phyloP scores from a whole-genome alignment of 2,797 vertebrate species.

The Darevskia nairensis region DNA sequence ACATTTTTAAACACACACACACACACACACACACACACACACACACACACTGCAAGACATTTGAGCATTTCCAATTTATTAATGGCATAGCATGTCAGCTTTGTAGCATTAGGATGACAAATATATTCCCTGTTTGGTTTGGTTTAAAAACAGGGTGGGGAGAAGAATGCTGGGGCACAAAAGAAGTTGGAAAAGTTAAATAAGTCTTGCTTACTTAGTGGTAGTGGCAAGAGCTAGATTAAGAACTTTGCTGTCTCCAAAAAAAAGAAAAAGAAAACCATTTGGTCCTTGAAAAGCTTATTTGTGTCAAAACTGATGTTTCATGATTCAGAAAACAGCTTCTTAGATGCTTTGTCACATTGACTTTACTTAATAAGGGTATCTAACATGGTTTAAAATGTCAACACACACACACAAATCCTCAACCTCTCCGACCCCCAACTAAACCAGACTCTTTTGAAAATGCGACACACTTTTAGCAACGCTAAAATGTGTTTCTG shows the following conservation, averaged over 20 bases:
- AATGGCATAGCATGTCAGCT: background rate
- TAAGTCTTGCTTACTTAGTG: background rate
- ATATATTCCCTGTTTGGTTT: background rate
- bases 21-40: conserved; percentile 19
- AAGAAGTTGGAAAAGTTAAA: background rate
- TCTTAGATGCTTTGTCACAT: background rate
- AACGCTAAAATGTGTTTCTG: background rate
- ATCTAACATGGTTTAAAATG: conserved; percentile 1
- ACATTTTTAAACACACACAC: conserved; percentile 28
- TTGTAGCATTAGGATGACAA: background rate
- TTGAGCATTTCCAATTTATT: background rate
- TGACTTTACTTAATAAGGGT: background rate
- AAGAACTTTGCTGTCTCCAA: background rate
- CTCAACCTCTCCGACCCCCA: background rate
- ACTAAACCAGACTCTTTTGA: background rate
- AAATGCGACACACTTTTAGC: background rate
- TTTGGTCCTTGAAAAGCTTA: background rate
- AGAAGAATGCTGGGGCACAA: background rate
- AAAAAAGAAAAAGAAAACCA: background rate
- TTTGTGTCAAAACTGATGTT: background rate
- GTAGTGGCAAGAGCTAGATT: background rate
- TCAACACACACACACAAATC: background rate
- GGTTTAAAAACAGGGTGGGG: background rate
- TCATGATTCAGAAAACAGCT: background rate
- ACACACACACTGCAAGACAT: conserved; percentile 7